Evolutionary conservation across 1,140 invertebrate species (phyloP), one percentile per base, ranked within the genome.

Genomic region (Eurosta solidaginis): DNA sequence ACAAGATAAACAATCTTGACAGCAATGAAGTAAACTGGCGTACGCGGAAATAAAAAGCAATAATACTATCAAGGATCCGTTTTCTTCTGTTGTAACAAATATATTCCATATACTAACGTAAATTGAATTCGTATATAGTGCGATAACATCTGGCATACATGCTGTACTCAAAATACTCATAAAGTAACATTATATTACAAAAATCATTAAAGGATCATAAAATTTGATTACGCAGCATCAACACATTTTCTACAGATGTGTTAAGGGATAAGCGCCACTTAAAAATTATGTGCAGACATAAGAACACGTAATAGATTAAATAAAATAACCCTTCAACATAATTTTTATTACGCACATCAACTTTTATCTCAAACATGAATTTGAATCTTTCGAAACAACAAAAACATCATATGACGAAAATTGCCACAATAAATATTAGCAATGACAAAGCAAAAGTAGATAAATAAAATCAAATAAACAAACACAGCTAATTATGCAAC

Each of bases 401-500:
- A 36, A 0, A 4, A 36, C n/a, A 33, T 68, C 27, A 29, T 59
- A 59, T 44, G 1, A 74, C 4, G 1, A 22, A 36, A 45, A 40
- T 36, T 74, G 25, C 36, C 14, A 74, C 73, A 74, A 74, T 47
- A 47, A 74, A 74, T 74, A 47, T 74, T 74, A 33, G 17, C 44
- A 74, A 74, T 74, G 49, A 45, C 45, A 77, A 73, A 76, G 40
- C 73, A 33, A 27, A 74, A 74, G 22, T 74, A 74, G 44, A 27
- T 33, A 74, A 74, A 74, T 74, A 74, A 17, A 5, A 33, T 25
- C 40, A 77, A 77, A 74, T 47, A 80, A 84, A 85, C 84, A 85
- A 85, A 85, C 81, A 80, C 36, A 59, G 78, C 80, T 85, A 85
- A 85, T 85, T 84, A 85, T 85, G 84, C 79, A 84, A 81, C 20